Evolutionary conservation across 2,888 invertebrate genomes (phyloP).

Genomic region (Dasysyrphus albostriatus): DNA sequence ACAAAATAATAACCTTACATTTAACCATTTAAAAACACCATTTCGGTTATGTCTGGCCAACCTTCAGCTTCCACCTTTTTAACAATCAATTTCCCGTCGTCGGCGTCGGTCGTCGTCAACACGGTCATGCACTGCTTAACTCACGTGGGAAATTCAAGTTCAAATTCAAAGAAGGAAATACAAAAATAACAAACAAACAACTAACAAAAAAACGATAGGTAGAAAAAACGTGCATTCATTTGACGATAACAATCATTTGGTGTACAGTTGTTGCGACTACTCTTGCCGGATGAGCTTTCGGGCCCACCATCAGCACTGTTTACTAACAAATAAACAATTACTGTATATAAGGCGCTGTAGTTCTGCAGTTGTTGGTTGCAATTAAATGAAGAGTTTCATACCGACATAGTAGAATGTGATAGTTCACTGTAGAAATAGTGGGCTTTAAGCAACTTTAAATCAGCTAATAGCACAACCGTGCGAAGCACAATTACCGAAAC

Average conservation of each 20-base stretch:
- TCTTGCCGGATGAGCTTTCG: constrained; percentile 62
- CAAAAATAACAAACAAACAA: constrained; percentile 3
- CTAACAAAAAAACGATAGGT: neutral
- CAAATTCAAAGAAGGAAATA: constrained; percentile 60
- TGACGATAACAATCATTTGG: constrained; percentile 62
- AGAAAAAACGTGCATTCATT: constrained; percentile 64
- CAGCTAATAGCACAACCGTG: constrained; percentile 10
- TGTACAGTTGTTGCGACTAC: constrained; percentile 48
- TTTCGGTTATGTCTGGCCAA: neutral
- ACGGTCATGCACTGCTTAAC: constrained; percentile 52
- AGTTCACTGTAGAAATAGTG: neutral
- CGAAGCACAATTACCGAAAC: constrained; percentile 44
- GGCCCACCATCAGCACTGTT: constrained; percentile 16
- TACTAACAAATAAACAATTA: constrained; percentile 23
- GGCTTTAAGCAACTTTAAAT: constrained; percentile 34
- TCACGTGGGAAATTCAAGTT: constrained; percentile 74
- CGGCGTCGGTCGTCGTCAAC: constrained; percentile 20
- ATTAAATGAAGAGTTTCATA: constrained; percentile 57
- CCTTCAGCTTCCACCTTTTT: neutral
- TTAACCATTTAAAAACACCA: neutral
- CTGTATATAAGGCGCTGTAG: constrained; percentile 16
- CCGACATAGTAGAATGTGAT: neutral
- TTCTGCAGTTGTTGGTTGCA: constrained; percentile 13
- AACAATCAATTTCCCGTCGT: neutral
- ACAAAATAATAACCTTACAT: neutral